These are phyloP conservation scores for Tiliqua scincoides DNA, from an alignment of 2,113 vertebrate species.

Conservation along the genomic window DNA sequence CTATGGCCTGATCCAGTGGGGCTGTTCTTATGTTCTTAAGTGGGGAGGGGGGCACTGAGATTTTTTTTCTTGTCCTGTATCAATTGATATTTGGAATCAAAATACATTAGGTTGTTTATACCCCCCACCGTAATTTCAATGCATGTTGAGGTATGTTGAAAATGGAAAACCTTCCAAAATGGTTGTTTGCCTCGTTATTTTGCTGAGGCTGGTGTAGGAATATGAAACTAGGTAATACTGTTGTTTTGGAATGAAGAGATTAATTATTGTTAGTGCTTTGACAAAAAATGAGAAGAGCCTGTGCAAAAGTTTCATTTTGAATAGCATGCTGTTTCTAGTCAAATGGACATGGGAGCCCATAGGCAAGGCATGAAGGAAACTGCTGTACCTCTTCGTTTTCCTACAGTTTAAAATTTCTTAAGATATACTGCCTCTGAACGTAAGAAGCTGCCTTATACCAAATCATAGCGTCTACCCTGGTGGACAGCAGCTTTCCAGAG, in stretches of 20 bases:
- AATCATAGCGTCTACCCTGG: no score
- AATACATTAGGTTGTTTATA: neutral
- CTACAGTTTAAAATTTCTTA: no score
- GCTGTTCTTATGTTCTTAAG: no score
- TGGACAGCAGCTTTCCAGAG: no score
- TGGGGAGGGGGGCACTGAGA: no score
- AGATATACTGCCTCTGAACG: no score
- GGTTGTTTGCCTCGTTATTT: neutral
- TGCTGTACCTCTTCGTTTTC: neutral
- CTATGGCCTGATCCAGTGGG: no score
- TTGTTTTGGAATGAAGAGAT: neutral
- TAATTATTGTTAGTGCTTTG: neutral
- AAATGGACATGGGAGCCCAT: neutral
- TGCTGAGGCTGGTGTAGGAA: neutral
- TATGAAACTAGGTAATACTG: neutral
- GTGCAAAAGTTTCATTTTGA: neutral
- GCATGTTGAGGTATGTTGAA: neutral
- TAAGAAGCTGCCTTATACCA: no score
- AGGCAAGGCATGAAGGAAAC: neutral
- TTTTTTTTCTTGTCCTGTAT: neutral
- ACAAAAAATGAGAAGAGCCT: neutral
- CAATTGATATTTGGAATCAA: neutral
- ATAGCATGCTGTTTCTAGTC: neutral
- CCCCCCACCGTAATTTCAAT: neutral
- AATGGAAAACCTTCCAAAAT: neutral